Conservation (phyloP, 2,888 invertebrate species). For the Netelia fuscicornis region DNA sequence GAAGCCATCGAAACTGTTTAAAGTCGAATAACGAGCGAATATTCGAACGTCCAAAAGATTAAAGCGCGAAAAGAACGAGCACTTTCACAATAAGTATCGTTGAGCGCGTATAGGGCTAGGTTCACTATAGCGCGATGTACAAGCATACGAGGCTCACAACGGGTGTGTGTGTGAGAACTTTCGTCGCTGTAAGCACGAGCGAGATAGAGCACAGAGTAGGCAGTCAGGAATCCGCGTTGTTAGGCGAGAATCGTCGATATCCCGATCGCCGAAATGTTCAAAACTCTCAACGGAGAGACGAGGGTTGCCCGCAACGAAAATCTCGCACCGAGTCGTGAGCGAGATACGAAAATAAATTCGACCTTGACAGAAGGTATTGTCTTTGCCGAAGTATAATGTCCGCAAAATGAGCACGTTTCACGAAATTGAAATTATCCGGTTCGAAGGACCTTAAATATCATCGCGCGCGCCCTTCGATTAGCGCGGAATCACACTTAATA, state of each 20-base stretch:
- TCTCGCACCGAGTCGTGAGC: neutral
- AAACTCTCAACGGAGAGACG: no score
- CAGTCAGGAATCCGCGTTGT: neutral
- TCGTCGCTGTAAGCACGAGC: conserved; percentile 12
- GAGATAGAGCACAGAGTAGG: conserved; percentile 3
- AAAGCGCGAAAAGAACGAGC: neutral
- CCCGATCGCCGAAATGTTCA: neutral
- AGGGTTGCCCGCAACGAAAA: no score
- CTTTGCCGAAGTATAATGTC: no score
- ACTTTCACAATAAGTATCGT: no score
- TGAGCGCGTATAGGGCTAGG: conserved; percentile 1
- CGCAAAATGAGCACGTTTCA: neutral
- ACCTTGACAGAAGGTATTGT: no score
- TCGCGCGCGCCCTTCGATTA: no score
- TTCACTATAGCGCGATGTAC: conserved; percentile 23
- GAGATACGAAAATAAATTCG: neutral
- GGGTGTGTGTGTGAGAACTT: conserved; percentile 1
- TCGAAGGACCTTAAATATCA: no score
- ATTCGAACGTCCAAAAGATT: conserved; percentile 1
- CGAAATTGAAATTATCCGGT: neutral
- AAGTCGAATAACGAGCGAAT: neutral
- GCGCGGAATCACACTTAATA: no score
- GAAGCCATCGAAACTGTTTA: neutral
- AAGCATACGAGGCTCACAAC: conserved; percentile 8
- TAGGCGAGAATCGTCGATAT: conserved; percentile 1